phyloP scores from a whole-genome alignment of 2,888 invertebrate species.

The Cosmopolites sordidus region DNA sequence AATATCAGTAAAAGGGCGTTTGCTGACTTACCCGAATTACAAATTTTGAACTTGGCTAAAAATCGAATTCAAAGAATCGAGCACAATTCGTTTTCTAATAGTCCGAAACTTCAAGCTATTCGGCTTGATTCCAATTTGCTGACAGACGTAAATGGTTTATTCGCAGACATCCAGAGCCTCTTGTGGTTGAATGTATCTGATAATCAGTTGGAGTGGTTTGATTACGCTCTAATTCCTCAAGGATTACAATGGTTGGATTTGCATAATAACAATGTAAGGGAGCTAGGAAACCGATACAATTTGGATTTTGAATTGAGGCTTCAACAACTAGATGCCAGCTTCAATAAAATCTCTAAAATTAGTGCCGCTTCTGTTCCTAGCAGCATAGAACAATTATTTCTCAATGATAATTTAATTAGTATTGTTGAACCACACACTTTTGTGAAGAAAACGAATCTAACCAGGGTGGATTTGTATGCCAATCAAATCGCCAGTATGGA shows the following conservation, averaged over 20 bases:
- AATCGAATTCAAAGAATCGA: slow-evolving; percentile 78
- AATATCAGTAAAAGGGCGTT: slow-evolving; percentile 78
- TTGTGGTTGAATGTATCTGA: slow-evolving; percentile 89
- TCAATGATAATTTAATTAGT: slow-evolving; percentile 84
- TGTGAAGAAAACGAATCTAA: slow-evolving; percentile 81
- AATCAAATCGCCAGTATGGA: slow-evolving; percentile 89
- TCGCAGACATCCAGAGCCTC: slow-evolving; percentile 76
- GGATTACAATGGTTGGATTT: slow-evolving; percentile 85
- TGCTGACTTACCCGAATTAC: slow-evolving; percentile 72
- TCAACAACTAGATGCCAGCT: slow-evolving; percentile 85
- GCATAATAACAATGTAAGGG: slow-evolving; percentile 78
- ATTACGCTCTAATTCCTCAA: slow-evolving; percentile 78
- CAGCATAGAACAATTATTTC: slow-evolving; percentile 78
- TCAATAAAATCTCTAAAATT: slow-evolving; percentile 78
- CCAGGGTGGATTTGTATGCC: slow-evolving; percentile 86
- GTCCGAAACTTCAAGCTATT: slow-evolving; percentile 77
- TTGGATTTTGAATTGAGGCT: slow-evolving; percentile 68
- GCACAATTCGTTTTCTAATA: slow-evolving; percentile 74
- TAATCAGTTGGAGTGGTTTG: slow-evolving; percentile 84
- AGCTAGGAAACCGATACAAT: slow-evolving; percentile 71
- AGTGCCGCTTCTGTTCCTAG: slow-evolving; percentile 74
- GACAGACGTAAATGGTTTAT: slow-evolving; percentile 76
- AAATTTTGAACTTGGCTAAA: slow-evolving; percentile 82
- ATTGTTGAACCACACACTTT: slow-evolving; percentile 86
- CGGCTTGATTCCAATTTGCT: slow-evolving; percentile 82